A percentile compares a stretch with the other conserved stretches of the same genome.
Evolutionary conservation across 2,113 vertebrate species (phyloP).

Genomic region (Athene noctua): DNA sequence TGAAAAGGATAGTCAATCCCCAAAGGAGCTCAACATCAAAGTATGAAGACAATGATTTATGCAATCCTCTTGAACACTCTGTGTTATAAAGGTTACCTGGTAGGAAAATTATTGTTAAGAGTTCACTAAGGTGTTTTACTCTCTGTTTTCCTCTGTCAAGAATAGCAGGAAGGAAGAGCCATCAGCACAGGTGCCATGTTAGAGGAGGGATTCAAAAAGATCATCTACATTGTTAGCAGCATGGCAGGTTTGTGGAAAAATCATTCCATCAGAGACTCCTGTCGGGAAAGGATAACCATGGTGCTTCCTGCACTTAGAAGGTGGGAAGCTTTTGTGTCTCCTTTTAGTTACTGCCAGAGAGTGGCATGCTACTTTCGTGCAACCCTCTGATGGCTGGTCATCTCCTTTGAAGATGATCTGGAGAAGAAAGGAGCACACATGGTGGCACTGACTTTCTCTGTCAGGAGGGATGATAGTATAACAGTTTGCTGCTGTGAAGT

Average conservation of each 20-base stretch:
- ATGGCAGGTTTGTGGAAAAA: background rate
- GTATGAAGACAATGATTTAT: background rate
- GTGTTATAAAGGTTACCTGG: background rate
- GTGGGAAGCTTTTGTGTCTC: background rate
- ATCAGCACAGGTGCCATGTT: background rate
- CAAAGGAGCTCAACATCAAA: background rate
- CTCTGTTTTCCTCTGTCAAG: background rate
- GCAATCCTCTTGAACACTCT: background rate
- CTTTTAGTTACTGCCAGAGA: background rate
- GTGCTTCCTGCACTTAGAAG: background rate
- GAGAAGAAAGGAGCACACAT: background rate
- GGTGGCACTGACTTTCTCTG: background rate
- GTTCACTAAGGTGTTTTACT: background rate
- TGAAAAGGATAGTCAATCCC: background rate
- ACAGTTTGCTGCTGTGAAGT: background rate
- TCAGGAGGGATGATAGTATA: background rate
- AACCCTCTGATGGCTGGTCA: background rate
- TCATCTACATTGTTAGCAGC: background rate
- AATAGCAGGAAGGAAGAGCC: background rate
- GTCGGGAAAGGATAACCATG: background rate
- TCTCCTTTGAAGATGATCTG: background rate
- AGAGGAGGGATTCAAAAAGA: background rate
- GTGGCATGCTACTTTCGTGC: background rate
- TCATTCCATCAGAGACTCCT: background rate
- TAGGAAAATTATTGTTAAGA: background rate